Evolutionary conservation across 2,113 vertebrate species (phyloP).

Genomic region (Genyomyrus donnyi): DNA sequence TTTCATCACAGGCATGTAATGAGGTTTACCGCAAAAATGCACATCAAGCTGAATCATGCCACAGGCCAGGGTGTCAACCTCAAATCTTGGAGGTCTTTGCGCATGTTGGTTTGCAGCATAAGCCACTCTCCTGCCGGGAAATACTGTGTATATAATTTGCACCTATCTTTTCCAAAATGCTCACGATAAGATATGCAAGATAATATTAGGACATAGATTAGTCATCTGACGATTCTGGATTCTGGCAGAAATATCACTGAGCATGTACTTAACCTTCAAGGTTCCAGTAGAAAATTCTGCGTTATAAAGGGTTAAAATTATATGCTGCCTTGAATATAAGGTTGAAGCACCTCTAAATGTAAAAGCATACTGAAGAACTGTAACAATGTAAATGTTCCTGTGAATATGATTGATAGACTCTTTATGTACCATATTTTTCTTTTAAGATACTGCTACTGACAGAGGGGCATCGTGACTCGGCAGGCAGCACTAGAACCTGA

Average conservation of each 20-base stretch:
- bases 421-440: not conserved
- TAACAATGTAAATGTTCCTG: not conserved
- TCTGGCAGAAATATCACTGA: not conserved
- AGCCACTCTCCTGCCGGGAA: not conserved
- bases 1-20: not conserved
- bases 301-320: not conserved
- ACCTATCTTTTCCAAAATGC: not conserved
- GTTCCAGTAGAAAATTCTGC: not conserved
- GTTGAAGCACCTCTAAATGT: not conserved
- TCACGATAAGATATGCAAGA: not conserved
- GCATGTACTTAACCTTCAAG: not conserved
- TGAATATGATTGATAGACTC: not conserved
- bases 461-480: not conserved
- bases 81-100: not conserved
- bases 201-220: not conserved
- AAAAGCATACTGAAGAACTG: not conserved
- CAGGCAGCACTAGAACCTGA: not conserved
- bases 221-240: not conserved
- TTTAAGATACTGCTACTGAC: not conserved
- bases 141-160: not conserved
- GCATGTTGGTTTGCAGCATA: not conserved
- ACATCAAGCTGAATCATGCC: not conserved
- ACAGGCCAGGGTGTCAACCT: not conserved
- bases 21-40: not conserved
- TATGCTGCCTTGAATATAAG: not conserved